These are phyloP conservation scores for Petrocephalus microphthalmus DNA, from an alignment of 2,113 vertebrate species.

Conservation along the genomic window DNA sequence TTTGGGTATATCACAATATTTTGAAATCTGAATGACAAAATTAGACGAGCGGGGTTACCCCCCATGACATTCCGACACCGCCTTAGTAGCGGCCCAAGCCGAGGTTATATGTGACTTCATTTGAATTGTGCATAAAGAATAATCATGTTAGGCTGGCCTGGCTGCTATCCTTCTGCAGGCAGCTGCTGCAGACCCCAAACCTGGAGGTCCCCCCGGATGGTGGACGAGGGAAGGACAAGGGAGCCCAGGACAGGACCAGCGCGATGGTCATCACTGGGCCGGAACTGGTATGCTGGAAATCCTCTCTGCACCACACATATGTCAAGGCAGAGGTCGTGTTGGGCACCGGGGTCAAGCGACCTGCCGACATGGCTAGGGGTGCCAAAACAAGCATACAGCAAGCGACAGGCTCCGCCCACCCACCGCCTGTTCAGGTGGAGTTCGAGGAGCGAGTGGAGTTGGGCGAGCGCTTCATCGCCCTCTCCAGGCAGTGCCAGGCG, in stretches of 20 bases:
- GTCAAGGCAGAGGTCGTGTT: neutral
- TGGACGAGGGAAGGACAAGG: constrained; percentile 35
- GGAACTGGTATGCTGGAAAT: constrained; percentile 68
- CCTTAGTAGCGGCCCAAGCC: neutral
- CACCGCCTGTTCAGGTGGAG: constrained; percentile 44
- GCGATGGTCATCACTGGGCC: constrained; percentile 75
- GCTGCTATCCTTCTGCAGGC: constrained; percentile 50
- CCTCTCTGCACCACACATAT: neutral
- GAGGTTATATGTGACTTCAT: neutral
- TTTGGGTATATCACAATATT: neutral
- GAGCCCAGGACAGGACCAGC: constrained; percentile 39
- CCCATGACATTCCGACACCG: neutral
- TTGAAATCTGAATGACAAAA: neutral
- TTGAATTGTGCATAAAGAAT: neutral
- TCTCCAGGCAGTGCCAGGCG: constrained; percentile 73
- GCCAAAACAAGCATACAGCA: neutral
- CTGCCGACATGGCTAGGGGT: neutral
- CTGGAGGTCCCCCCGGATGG: constrained; percentile 50
- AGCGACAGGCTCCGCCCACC: neutral
- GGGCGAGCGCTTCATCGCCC: constrained; percentile 64
- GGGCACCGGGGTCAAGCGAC: neutral
- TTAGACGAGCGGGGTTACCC: neutral
- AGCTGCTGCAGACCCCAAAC: constrained; percentile 65
- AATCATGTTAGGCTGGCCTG: neutral
- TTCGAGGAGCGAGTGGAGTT: constrained; percentile 39